Evolutionary conservation across 2,797 vertebrate species (phyloP).

Genomic region (Chelon labrosus): DNA sequence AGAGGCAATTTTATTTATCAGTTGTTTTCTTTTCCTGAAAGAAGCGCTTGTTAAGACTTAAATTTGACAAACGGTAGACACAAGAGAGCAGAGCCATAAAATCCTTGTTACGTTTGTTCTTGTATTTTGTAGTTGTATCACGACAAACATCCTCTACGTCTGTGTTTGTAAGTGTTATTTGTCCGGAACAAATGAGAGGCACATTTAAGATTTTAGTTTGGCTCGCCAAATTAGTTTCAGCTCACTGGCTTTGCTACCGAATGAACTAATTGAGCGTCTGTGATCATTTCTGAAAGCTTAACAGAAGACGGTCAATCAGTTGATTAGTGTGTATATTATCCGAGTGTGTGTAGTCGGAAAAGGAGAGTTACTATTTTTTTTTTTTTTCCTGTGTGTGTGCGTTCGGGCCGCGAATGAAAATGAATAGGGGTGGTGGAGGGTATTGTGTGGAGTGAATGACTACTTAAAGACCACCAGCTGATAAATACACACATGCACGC

Average conservation of each 20-base stretch:
- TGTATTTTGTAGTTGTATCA: background rate
- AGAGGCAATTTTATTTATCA: conserved; percentile 50
- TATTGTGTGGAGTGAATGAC: conserved; percentile 61
- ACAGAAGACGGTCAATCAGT: conserved; percentile 23
- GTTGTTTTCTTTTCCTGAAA: conserved; percentile 39
- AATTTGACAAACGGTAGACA: background rate
- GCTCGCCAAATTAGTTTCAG: background rate
- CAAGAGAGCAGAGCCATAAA: background rate
- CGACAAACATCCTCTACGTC: background rate
- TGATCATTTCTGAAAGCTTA: conserved; percentile 18
- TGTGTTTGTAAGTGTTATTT: background rate
- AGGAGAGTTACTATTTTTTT: background rate
- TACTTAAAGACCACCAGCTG: conserved; percentile 69
- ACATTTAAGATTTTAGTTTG: background rate
- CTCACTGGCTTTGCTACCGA: background rate
- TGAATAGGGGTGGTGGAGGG: conserved; percentile 32
- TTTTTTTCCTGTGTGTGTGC: background rate
- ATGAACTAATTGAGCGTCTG: conserved; percentile 13
- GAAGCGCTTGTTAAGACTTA: background rate
- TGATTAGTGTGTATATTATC: conserved; percentile 18
- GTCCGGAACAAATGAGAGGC: conserved; percentile 1
- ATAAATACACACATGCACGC: conserved; percentile 39
- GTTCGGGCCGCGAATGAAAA: conserved; percentile 35
- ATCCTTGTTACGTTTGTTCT: no score
- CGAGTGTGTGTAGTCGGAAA: background rate